Conservation (phyloP, 1,140 invertebrate genomes). For the Ceratosolen solmsi region DNA sequence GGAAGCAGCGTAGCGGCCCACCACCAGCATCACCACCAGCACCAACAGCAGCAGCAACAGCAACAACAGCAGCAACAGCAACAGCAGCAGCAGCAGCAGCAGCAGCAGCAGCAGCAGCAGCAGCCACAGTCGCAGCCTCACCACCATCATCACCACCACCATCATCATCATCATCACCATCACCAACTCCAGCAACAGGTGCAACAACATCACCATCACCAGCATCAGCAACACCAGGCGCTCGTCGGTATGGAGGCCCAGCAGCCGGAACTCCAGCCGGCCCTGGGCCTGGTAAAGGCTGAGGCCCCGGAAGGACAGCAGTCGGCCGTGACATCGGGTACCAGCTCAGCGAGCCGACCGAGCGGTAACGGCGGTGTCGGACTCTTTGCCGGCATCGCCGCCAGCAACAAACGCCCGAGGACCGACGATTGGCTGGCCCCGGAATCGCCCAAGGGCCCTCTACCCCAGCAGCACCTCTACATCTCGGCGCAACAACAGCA, state of each 20-base stretch:
- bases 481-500: conserved; percentile 77
- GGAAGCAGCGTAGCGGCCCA: conserved; percentile 27
- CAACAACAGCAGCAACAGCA: conserved; percentile 55
- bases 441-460: conserved; percentile 74
- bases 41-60: conserved; percentile 56
- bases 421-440: conserved; percentile 79
- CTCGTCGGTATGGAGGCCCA: conserved; percentile 58
- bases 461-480: conserved; percentile 73
- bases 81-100: conserved; percentile 43
- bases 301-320: conserved; percentile 63
- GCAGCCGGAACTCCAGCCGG: conserved; percentile 51
- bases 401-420: conserved; percentile 66
- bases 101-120: conserved; percentile 35
- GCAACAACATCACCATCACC: conserved; percentile 40
- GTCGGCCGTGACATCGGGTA: conserved; percentile 59
- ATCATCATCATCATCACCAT: conserved; percentile 56
- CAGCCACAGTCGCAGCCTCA: conserved; percentile 51
- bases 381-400: conserved; percentile 62
- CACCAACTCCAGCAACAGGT: conserved; percentile 53
- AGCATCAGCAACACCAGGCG: conserved; percentile 58
- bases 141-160: conserved; percentile 51
- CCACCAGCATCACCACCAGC: conserved; percentile 37
- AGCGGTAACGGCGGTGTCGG: conserved; percentile 56
- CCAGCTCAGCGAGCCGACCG: conserved; percentile 53
- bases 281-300: conserved; percentile 64